Conservation (phyloP, 1,140 invertebrate genomes). For the Monomorium pharaonis region DNA sequence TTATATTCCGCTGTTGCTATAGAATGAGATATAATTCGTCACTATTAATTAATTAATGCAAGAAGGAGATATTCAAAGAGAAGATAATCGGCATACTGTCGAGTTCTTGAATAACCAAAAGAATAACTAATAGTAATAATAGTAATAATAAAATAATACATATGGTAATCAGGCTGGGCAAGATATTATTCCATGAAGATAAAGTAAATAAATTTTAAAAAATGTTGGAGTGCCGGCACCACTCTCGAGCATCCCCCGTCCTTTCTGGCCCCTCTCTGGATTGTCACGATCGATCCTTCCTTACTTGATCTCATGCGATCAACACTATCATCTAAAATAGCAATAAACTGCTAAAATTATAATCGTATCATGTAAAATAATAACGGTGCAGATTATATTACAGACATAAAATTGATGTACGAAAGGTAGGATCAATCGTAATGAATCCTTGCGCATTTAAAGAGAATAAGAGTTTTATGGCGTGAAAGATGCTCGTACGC, state of each 20-base stretch:
- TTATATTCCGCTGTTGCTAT: slow-evolving; percentile 64
- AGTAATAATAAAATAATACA: slow-evolving; percentile 49
- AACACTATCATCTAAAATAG: slow-evolving; percentile 28
- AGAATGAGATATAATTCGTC: slow-evolving; percentile 53
- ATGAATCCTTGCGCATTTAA: slow-evolving; percentile 34
- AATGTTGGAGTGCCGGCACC: slow-evolving; percentile 36
- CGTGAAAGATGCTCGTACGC: slow-evolving; percentile 59
- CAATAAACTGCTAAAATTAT: slow-evolving; percentile 47
- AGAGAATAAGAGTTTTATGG: background rate
- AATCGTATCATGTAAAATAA: slow-evolving; percentile 11
- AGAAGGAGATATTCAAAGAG: slow-evolving; percentile 22
- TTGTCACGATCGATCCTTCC: slow-evolving; percentile 33
- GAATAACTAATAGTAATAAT: slow-evolving; percentile 52
- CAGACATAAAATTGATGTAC: background rate
- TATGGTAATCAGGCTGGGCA: slow-evolving; percentile 46
- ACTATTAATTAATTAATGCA: slow-evolving; percentile 17
- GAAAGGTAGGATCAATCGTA: slow-evolving; percentile 22
- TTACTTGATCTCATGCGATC: background rate
- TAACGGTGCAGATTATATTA: background rate
- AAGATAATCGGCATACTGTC: slow-evolving; percentile 25
- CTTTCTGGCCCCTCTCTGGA: background rate
- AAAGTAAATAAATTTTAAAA: slow-evolving; percentile 36
- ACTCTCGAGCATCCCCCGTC: slow-evolving; percentile 41
- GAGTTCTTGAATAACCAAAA: slow-evolving; percentile 52
- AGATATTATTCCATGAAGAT: slow-evolving; percentile 9